These are phyloP conservation scores for Scaptomyza cyrtandrae DNA, from an alignment of 2,888 invertebrate genomes.

Conservation along the genomic window DNA sequence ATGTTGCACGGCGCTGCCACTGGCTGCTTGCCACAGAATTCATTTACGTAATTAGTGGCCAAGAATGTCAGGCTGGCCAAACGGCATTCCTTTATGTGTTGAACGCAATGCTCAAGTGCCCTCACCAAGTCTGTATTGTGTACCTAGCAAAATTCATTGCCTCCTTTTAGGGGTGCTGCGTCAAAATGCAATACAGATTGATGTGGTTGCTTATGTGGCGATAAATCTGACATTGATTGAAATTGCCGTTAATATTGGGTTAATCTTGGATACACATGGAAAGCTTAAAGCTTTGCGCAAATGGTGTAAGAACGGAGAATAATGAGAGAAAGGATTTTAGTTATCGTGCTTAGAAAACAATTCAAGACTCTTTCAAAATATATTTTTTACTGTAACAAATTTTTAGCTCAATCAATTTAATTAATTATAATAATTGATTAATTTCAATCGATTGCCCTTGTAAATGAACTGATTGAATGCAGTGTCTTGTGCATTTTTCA, in stretches of 20 bases:
- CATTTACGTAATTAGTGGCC: conserved; percentile 77
- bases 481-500: neutral
- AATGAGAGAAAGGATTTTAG: neutral
- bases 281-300: neutral
- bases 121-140: conserved; percentile 30
- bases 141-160: conserved; percentile 40
- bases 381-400: too few relatives aligned
- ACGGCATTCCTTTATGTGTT: conserved; percentile 40
- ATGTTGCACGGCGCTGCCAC: conserved; percentile 32
- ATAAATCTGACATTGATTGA: conserved; percentile 18
- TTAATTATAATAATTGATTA: too few relatives aligned
- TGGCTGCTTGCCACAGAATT: conserved; percentile 56
- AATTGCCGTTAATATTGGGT: conserved; percentile 5
- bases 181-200: conserved; percentile 22
- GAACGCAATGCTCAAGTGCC: conserved; percentile 65
- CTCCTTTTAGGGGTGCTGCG: conserved; percentile 34
- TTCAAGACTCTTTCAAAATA: too few relatives aligned
- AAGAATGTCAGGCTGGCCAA: conserved; percentile 44
- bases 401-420: too few relatives aligned
- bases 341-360: too few relatives aligned
- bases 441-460: neutral
- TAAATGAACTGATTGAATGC: neutral
- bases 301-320: neutral
- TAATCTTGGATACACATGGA: neutral
- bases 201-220: conserved; percentile 12